Conservation (phyloP, 1,140 invertebrate genomes). For the Pararge aegeria region DNA sequence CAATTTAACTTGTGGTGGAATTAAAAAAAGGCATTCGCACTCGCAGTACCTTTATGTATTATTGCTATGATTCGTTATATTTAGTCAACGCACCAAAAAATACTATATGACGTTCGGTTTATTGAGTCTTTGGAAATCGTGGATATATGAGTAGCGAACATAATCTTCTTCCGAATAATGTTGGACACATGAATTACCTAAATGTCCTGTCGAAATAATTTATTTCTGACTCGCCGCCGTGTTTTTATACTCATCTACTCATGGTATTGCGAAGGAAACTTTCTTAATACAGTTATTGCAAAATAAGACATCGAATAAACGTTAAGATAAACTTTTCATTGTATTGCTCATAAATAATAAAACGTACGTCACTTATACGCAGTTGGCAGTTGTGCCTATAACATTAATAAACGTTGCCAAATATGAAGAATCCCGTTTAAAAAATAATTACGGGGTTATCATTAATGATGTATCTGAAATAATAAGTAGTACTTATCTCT, state of each 20-base stretch:
- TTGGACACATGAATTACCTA: no score
- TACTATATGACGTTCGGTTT: no score
- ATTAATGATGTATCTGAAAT: neutral
- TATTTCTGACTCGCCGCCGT: conserved; percentile 11
- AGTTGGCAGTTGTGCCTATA: neutral
- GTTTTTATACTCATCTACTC: conserved; percentile 11
- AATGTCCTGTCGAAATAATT: conserved; percentile 15
- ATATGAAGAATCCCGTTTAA: neutral
- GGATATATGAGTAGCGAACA: no score
- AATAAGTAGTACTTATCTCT: neutral
- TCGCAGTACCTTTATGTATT: no score
- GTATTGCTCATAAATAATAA: conserved; percentile 17
- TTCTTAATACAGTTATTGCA: conserved; percentile 20
- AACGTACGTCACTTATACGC: neutral
- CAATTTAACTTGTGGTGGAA: no score
- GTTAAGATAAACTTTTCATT: conserved; percentile 14
- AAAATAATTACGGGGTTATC: neutral
- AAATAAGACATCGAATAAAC: conserved; percentile 19
- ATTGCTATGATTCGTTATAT: no score
- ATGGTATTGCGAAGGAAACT: conserved; percentile 7
- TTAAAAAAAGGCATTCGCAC: no score
- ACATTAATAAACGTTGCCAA: neutral
- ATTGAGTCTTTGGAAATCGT: no score
- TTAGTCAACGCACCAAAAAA: no score
- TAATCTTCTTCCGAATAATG: no score